Conservation (phyloP, 2,113 vertebrate genomes). For the Hemicordylus capensis region DNA sequence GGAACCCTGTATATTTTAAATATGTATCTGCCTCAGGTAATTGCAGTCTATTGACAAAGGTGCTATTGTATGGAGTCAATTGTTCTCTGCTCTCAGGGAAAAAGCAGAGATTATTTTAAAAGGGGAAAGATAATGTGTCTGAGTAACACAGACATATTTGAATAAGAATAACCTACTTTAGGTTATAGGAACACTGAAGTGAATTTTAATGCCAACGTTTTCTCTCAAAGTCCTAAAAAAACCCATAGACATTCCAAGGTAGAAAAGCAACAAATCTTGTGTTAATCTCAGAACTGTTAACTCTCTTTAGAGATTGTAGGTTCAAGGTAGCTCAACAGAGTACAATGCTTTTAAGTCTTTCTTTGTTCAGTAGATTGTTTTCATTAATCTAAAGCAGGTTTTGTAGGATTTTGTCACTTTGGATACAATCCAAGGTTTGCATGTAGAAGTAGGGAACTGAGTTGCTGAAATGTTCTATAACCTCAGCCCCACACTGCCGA, state of each 20-base stretch:
- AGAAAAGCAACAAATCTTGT: not conserved
- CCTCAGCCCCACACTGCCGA: too few relatives aligned
- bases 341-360: not conserved
- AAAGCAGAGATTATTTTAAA: slow-evolving; percentile 25
- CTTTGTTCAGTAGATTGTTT: slow-evolving; percentile 2
- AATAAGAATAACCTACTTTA: not conserved
- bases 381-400: not conserved
- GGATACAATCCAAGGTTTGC: not conserved
- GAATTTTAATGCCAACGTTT: not conserved
- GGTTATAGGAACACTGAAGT: not conserved
- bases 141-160: not conserved
- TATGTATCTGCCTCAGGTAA: not conserved
- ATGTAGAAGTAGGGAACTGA: not conserved
- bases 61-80: not conserved
- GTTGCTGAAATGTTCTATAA: too few relatives aligned
- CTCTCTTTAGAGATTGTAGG: not conserved
- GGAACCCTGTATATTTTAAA: slow-evolving; percentile 15
- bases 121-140: not conserved
- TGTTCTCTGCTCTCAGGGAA: not conserved
- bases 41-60: not conserved
- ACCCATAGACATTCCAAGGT: not conserved
- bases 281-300: not conserved
- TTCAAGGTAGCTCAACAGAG: slow-evolving; percentile 2
- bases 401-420: not conserved
- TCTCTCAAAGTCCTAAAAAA: slow-evolving; percentile 25